These are phyloP conservation scores for Athalia circularis DNA, from an alignment of 2,888 invertebrate species.

Conservation along the genomic window DNA sequence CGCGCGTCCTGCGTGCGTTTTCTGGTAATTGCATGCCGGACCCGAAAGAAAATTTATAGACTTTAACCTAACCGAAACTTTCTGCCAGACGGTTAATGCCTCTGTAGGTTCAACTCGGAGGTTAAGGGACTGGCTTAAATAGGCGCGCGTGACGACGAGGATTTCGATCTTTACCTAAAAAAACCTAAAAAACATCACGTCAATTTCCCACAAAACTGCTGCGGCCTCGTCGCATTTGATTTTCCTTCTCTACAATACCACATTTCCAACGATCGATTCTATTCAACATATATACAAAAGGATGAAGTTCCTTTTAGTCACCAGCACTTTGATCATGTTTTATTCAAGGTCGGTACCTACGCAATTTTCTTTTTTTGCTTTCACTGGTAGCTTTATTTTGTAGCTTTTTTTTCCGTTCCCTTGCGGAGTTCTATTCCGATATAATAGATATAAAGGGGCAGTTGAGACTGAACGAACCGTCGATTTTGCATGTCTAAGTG, in stretches of 20 bases:
- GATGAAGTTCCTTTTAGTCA: neutral
- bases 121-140: constrained; percentile 21
- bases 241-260: neutral
- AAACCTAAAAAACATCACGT: neutral
- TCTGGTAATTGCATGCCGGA: constrained; percentile 38
- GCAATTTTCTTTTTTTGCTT: no score
- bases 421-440: no score
- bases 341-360: neutral
- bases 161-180: neutral
- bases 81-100: constrained; percentile 15
- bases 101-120: neutral
- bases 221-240: neutral
- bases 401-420: no score
- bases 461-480: no score
- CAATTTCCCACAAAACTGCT: neutral
- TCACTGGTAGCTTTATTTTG: no score
- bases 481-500: no score
- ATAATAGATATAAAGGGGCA: no score
- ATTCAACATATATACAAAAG: neutral
- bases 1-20: neutral
- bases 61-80: constrained; percentile 20
- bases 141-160: neutral
- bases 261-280: neutral
- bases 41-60: constrained; percentile 34
- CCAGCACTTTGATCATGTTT: neutral